Evolutionary conservation across 2,888 invertebrate species (phyloP).

Genomic region (Meteorus colon): DNA sequence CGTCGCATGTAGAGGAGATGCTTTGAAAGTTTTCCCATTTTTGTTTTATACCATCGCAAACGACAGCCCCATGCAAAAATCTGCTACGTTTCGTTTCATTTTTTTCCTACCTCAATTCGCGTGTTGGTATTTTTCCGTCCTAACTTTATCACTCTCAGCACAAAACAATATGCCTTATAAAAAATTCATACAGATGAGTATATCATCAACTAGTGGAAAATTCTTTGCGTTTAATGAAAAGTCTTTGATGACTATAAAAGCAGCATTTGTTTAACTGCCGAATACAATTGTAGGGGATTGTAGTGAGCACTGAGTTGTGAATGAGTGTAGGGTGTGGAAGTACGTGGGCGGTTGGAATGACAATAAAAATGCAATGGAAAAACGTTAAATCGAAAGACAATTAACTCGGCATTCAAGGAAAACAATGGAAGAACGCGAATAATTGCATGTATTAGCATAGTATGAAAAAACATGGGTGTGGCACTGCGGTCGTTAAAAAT

Average conservation of each 20-base stretch:
- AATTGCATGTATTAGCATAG: conserved; percentile 8
- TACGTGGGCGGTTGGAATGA: background rate
- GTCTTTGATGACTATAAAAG: background rate
- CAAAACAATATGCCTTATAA: background rate
- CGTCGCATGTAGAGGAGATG: background rate
- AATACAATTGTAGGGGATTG: background rate
- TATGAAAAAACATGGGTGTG: background rate
- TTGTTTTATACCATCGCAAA: background rate
- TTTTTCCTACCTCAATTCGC: no score
- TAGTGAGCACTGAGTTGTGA: background rate
- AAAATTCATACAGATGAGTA: background rate
- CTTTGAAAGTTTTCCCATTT: conserved; percentile 10
- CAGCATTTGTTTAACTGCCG: background rate
- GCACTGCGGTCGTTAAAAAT: no score
- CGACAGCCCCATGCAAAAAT: background rate
- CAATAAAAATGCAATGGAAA: conserved; percentile 3
- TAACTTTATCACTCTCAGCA: background rate
- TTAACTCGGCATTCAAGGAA: background rate
- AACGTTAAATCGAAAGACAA: background rate
- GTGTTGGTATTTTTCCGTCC: background rate
- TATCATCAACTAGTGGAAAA: background rate
- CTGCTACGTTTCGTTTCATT: background rate
- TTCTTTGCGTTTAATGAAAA: background rate
- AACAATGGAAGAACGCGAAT: background rate
- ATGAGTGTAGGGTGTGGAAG: background rate